Percentiles rank a stretch among this genome's conserved stretches.
Evolutionary conservation across 2,797 vertebrate species (phyloP).

Genomic region (Sylvia borin): DNA sequence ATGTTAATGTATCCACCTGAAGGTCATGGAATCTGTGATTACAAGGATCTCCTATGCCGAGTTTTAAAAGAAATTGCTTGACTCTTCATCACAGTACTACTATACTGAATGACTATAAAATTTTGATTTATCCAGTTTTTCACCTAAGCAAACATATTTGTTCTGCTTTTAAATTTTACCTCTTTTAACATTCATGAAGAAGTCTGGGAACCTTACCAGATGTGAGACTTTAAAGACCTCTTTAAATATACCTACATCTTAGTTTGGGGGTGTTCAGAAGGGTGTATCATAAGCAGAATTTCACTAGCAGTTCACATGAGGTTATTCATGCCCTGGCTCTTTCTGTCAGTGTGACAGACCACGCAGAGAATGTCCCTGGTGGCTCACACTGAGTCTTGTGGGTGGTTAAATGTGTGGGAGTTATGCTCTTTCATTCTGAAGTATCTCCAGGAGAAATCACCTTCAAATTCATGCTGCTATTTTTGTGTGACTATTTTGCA

Average conservation of each 20-base stretch:
- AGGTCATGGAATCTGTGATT: background rate
- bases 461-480: background rate
- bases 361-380: background rate
- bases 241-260: background rate
- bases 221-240: background rate
- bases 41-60: background rate
- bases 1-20: background rate
- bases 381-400: background rate
- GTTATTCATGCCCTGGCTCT: background rate
- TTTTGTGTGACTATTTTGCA: background rate
- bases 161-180: background rate
- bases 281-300: background rate
- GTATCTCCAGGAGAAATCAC: constrained; percentile 42
- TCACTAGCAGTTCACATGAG: background rate
- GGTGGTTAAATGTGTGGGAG: background rate
- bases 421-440: background rate
- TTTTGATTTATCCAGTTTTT: background rate
- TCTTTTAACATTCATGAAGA: background rate
- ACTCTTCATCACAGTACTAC: background rate
- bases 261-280: background rate
- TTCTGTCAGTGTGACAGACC: background rate
- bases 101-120: background rate
- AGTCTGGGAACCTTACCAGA: background rate
- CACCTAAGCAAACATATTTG: background rate
- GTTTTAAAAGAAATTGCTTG: background rate